Evolutionary conservation across 2,113 vertebrate species (phyloP), one percentile per base, ranked within the genome.

Genomic region (Brienomyrus brachyistius): DNA sequence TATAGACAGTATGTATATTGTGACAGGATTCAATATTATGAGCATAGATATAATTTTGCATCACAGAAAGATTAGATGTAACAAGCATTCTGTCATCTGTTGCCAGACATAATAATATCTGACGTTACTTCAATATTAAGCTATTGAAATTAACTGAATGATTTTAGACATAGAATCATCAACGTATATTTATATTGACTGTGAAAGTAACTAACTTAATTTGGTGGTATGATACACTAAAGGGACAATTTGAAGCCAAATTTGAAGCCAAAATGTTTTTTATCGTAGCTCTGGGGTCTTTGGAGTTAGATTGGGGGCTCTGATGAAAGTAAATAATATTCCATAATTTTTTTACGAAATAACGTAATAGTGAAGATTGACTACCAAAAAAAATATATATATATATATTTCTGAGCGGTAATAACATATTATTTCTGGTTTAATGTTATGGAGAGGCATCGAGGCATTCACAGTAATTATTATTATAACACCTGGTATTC

Each of bases 241-340:
- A 47, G 83, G 89, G 4, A 86, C n/a, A 19, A 27, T 74, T 77
- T 86, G 23, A 90, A 90, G 89, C 59, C 84, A 87, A 19, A 27
- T 74, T 77, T 86, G 23, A 90, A 90, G 89, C 59, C 84, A 87
- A 89, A 86, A 19, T 7, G 11, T 21, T 84, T 90, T 87, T 35
- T 87, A 87, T 8, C 8, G 27, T 87, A 54, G 84, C 50, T 51
- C 89, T 90, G 51, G 56, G 88, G 77, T 56, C 88, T 82, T 89
- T 89, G 15, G 56, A 27, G 43, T 35, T n/a, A 51, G 21, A 43
- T 82, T 40, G 45, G 21, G 88, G 52, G 59, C 35, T 66, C 43
- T 13, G 15, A 66, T 47, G 45, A 88, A 11, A 59, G 3, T 0
- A 70, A 5, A 40, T 50, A 13, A 31, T 88, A 88, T 35, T 66